Base-by-base conservation (phyloP, 2,113 vertebrate genomes). In the Spea bombifrons region DNA sequence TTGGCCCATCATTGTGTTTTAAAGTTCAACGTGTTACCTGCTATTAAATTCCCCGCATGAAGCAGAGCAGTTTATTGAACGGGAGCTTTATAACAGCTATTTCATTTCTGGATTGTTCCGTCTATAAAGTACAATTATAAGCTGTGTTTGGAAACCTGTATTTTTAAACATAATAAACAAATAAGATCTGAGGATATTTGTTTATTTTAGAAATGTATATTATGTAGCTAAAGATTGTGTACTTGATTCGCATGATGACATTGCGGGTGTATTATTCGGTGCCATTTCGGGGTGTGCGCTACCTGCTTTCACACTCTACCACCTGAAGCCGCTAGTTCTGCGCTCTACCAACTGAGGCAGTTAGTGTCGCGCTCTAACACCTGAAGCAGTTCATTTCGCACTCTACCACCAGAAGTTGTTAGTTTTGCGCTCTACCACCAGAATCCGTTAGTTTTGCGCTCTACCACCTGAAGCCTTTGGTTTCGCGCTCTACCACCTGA, bases 1-100 rank as follows among this genome's bases (percentile, higher is more conserved):
- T 73, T 73, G 52, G 55, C 53, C 67, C 68, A 64, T 71, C 45
- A 64, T 44, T 61, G 71, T 43, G 66, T 73, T 79, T 72, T 73
- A 72, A 79, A 79, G 76, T 79, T 79, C 76, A 79, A 63, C n/a
- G 13, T 13, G 69, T 79, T 48, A 72, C 76, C 76, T 79, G 69
- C 47, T 71, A 78, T 71, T 78, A 71, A 66, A 52, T 65, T 17
- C 68, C 5, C 57, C 45, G 76, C 65, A 48, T 53, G 68, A 6
- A 9, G 57, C n/a, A 30, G 16, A 8, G 4, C 8, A n/a, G 67
- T 76, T 76, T 64, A 17, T 55, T 76, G 65, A 68, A 43, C 45
- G 7, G 2, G 44, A 68, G 66, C 47, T 57, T 76, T 49, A 76
- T 66, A 76, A 69, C 61, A 68, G 50, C 13, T 64, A 5, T 64